Percentiles rank a stretch among this genome's conserved stretches.
Conservation (phyloP, 2,797 vertebrate genomes). For the Zalophus californianus region DNA sequence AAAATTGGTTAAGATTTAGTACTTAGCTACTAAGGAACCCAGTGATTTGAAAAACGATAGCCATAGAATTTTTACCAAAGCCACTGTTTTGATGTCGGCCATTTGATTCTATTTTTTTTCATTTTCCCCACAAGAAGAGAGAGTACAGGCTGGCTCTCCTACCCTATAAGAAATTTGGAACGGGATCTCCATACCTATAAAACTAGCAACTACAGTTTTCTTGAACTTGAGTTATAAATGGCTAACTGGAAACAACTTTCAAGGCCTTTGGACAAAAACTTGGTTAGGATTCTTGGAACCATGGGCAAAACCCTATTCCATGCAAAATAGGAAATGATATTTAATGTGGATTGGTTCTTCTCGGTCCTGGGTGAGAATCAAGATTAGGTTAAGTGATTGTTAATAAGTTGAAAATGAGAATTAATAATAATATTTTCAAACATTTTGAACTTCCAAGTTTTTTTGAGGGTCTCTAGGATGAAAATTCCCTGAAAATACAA, state of each 20-base stretch:
- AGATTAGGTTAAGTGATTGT: neutral
- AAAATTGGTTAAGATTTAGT: slow-evolving; percentile 1
- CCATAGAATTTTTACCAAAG: neutral
- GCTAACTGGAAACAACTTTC: neutral
- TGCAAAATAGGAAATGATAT: neutral
- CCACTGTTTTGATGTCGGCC: neutral
- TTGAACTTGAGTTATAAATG: neutral
- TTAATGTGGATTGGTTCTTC: neutral
- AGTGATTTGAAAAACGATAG: slow-evolving; percentile 36
- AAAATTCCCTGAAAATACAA: slow-evolving; percentile 3
- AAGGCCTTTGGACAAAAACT: slow-evolving; percentile 35
- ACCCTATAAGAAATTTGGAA: neutral
- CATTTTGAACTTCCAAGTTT: neutral
- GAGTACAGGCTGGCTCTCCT: neutral
- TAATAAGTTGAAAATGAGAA: neutral
- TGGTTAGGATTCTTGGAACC: neutral
- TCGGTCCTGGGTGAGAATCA: neutral
- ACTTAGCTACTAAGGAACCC: neutral
- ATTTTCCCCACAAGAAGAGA: neutral
- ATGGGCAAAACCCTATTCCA: neutral
- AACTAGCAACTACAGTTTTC: neutral
- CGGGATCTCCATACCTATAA: neutral
- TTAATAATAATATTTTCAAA: neutral
- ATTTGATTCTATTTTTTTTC: neutral
- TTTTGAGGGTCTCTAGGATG: neutral